These are phyloP conservation scores for Meandrusa payeni DNA, from an alignment of 2,888 invertebrate species.

Conservation along the genomic window DNA sequence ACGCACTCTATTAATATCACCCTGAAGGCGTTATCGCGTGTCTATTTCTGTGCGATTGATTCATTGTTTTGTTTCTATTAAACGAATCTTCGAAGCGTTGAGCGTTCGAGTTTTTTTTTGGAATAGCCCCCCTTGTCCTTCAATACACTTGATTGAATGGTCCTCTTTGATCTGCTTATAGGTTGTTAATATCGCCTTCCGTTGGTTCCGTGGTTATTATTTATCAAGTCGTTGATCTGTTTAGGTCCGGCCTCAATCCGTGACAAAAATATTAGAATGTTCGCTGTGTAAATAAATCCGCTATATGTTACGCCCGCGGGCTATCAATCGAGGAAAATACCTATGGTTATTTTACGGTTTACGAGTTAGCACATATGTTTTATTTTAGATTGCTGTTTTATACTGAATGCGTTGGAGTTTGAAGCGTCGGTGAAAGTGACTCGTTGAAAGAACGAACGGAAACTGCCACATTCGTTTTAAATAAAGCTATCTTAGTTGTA, in stretches of 20 bases:
- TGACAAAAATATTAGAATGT: constrained; percentile 20
- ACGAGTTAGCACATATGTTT: constrained; percentile 4
- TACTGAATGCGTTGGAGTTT: constrained; percentile 3
- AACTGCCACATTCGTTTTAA: no score
- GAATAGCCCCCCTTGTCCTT: constrained; percentile 3
- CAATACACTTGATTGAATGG: not conserved
- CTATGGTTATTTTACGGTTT: constrained; percentile 11
- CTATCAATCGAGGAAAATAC: constrained; percentile 7
- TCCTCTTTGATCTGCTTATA: constrained; percentile 16
- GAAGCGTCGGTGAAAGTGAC: constrained; percentile 7
- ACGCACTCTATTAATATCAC: constrained; percentile 24
- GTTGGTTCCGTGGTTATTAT: not conserved
- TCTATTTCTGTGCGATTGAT: constrained; percentile 28
- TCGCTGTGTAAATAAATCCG: constrained; percentile 10
- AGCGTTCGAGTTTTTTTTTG: not conserved
- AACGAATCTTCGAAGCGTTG: not conserved
- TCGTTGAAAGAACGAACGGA: not conserved
- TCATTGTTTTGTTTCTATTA: constrained; percentile 22
- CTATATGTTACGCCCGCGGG: constrained; percentile 6
- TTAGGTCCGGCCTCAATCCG: constrained; percentile 11
- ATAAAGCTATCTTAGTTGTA: no score
- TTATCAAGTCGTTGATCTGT: constrained; percentile 19
- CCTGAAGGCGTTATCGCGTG: constrained; percentile 22
- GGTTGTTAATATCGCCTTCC: constrained; percentile 6
- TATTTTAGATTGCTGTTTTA: constrained; percentile 16